These are phyloP conservation scores for Peromyscus californicus DNA, from an alignment of 2,113 vertebrate species.

Conservation along the genomic window DNA sequence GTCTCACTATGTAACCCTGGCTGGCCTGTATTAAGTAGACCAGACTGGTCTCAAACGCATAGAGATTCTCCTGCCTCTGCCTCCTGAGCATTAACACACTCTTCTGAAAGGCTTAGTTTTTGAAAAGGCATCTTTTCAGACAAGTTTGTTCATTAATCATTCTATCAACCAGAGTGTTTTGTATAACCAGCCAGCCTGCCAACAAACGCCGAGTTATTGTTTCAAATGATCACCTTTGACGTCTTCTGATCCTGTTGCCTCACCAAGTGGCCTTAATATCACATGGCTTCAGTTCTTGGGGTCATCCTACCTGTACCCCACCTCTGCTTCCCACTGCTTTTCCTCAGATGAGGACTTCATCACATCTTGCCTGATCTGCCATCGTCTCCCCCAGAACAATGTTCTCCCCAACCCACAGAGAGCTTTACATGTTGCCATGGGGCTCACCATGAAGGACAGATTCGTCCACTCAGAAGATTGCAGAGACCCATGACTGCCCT, in stretches of 20 bases:
- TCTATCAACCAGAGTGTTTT: background rate
- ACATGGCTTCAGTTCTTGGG: background rate
- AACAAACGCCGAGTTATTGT: background rate
- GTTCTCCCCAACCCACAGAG: background rate
- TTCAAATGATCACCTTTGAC: background rate
- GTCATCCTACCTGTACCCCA: background rate
- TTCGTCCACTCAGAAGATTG: background rate
- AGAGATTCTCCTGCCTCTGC: background rate
- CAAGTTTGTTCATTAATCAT: background rate
- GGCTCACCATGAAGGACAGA: background rate
- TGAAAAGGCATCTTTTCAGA: background rate
- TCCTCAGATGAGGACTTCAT: background rate
- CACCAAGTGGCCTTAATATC: background rate
- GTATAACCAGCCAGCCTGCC: background rate
- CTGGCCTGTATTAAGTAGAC: background rate
- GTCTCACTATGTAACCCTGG: background rate
- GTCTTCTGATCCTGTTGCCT: background rate
- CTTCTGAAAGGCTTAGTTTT: background rate
- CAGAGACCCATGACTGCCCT: background rate
- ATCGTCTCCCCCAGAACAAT: background rate
- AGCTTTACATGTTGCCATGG: accelerated
- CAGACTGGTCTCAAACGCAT: background rate
- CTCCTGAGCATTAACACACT: background rate
- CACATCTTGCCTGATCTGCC: background rate
- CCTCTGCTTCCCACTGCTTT: background rate